phyloP scores from a whole-genome alignment of 1,140 invertebrate species.

The Mya arenaria region DNA sequence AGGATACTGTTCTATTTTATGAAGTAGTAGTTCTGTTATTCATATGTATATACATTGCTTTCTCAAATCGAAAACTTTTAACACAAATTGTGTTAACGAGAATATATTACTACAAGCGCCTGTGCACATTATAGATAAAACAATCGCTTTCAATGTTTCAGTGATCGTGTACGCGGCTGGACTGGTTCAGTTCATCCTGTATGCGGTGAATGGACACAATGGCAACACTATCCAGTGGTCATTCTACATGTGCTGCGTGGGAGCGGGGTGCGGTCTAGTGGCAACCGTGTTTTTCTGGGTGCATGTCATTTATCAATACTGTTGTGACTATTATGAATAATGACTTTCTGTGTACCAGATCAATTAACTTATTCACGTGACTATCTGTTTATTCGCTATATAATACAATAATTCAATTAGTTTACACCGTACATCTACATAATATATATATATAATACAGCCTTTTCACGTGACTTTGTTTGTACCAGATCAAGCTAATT shows the following conservation, averaged over 20 bases:
- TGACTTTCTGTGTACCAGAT: too few species aligned
- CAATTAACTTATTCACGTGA: too few species aligned
- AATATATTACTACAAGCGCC: too few species aligned
- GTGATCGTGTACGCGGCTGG: conserved; percentile 19
- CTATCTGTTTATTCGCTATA: too few species aligned
- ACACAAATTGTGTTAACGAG: too few species aligned
- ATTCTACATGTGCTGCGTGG: conserved; percentile 1
- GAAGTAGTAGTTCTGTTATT: not conserved
- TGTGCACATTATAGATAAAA: too few species aligned
- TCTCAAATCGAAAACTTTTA: not conserved
- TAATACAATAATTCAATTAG: too few species aligned
- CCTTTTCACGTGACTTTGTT: too few species aligned
- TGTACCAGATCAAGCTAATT: too few species aligned
- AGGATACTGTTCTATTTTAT: not conserved
- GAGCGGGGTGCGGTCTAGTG: not conserved
- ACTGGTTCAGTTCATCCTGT: not conserved
- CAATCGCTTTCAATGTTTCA: too few species aligned
- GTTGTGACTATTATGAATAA: conserved; percentile 20
- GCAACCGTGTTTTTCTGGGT: conserved; percentile 33
- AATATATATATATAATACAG: too few species aligned
- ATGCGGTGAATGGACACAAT: conserved; percentile 9
- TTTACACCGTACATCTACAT: too few species aligned
- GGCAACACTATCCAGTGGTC: conserved; percentile 10
- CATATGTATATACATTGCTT: not conserved
- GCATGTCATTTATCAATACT: conserved; percentile 20